Conservation (phyloP, 2,888 invertebrate genomes). For the Acanthopleura granulata region DNA sequence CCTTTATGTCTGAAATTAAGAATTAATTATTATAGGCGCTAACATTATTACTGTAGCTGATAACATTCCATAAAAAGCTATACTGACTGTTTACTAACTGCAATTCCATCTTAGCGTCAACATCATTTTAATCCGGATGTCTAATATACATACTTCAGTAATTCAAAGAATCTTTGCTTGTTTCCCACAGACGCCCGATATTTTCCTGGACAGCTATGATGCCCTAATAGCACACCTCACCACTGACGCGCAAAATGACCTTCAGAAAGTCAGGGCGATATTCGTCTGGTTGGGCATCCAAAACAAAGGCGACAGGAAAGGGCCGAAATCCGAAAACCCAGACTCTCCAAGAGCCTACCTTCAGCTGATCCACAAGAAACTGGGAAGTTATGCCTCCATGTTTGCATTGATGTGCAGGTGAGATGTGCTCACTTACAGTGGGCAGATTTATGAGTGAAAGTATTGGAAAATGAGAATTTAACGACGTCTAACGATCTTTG, state of each 20-base stretch:
- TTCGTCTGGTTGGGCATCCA: conserved; percentile 47
- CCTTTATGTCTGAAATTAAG: no score
- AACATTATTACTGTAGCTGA: no score
- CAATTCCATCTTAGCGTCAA: no score
- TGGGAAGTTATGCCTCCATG: conserved; percentile 44
- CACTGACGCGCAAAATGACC: conserved; percentile 28
- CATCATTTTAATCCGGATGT: no score
- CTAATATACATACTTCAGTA: no score
- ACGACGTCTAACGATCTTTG: no score
- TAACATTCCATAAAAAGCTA: no score
- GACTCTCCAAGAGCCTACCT: conserved; percentile 43
- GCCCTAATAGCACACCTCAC: conserved; percentile 37
- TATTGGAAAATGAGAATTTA: no score
- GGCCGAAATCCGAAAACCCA: conserved; percentile 33
- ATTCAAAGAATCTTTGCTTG: background rate
- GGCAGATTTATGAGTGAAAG: no score
- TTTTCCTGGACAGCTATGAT: conserved; percentile 33
- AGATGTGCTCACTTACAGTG: no score
- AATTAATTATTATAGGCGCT: no score
- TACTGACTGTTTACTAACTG: no score
- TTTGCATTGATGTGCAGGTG: conserved; percentile 49
- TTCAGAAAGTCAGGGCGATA: conserved; percentile 43
- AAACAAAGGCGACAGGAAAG: conserved; percentile 36
- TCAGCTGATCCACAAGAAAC: conserved; percentile 41
- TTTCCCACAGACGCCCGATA: conserved; percentile 29